Evolutionary conservation across 2,888 invertebrate species (phyloP).

Genomic region (Melikaiella ostensackeni): DNA sequence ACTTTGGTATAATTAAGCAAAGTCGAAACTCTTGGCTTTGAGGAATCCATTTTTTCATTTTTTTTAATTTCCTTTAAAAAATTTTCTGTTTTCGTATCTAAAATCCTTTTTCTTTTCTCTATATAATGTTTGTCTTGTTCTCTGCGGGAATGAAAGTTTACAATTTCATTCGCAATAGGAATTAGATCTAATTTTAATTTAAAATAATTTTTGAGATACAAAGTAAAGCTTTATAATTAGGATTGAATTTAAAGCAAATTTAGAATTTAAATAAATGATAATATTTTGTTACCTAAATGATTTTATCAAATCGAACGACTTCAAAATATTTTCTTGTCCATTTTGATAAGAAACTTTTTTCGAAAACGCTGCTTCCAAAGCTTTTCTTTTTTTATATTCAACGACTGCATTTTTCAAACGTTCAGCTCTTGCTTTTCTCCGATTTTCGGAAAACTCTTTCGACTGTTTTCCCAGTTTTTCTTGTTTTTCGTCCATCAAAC

Average conservation of each 20-base stretch:
- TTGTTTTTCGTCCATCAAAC: slow-evolving; percentile 61
- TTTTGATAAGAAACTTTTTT: slow-evolving; percentile 6
- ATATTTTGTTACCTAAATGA: slow-evolving; percentile 62
- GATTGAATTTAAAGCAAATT: no score
- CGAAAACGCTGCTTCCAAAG: slow-evolving; percentile 42
- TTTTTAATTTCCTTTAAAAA: not conserved
- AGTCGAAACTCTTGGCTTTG: slow-evolving; percentile 56
- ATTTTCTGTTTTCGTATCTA: slow-evolving; percentile 50
- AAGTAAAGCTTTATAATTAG: no score
- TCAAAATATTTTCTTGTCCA: slow-evolving; percentile 37
- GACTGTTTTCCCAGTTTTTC: slow-evolving; percentile 53
- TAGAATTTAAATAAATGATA: no score
- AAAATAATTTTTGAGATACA: no score
- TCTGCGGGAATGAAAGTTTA: slow-evolving; percentile 54
- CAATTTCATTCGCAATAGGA: not conserved
- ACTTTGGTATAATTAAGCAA: slow-evolving; percentile 67
- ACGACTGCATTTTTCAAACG: slow-evolving; percentile 53
- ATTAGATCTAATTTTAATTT: no score
- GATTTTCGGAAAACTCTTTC: slow-evolving; percentile 58
- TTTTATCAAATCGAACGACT: slow-evolving; percentile 51
- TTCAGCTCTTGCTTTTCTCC: slow-evolving; percentile 50
- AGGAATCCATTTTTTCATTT: not conserved
- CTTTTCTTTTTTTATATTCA: slow-evolving; percentile 60
- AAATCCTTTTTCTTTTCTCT: slow-evolving; percentile 58
- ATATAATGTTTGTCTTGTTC: slow-evolving; percentile 66